A percentile compares a stretch with the other conserved stretches of the same genome.
Conservation (phyloP, 2,113 vertebrate species). For the Tor tambroides region DNA sequence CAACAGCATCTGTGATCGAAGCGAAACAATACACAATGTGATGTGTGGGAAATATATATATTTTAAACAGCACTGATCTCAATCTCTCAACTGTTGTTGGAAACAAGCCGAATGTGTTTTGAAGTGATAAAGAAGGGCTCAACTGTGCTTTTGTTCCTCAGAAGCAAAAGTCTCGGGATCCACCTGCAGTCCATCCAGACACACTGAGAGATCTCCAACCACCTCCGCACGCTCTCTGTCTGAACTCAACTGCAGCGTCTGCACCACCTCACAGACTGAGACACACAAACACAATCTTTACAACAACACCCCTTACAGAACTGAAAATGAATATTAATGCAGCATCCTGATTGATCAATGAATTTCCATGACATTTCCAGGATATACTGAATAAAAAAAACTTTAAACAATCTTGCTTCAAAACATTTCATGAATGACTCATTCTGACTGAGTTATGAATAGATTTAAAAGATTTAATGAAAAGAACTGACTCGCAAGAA, state of each 20-base stretch:
- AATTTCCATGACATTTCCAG: not conserved
- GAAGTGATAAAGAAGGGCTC: conserved; percentile 63
- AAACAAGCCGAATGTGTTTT: not conserved
- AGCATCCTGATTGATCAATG: not conserved
- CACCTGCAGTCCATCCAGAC: conserved; percentile 92
- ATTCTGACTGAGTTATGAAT: not conserved
- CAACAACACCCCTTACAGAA: not conserved
- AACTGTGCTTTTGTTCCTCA: conserved; percentile 76
- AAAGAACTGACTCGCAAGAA: not conserved
- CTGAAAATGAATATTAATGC: not conserved
- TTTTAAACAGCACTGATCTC: not conserved
- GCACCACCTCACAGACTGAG: conserved; percentile 90
- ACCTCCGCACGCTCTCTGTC: conserved; percentile 87
- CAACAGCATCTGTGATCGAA: conserved; percentile 71
- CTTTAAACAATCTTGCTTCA: not conserved
- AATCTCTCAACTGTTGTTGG: not conserved
- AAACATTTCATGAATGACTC: not conserved
- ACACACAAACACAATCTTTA: not conserved
- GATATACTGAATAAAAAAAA: not conserved
- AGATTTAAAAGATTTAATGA: not conserved
- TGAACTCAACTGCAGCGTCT: conserved; percentile 85
- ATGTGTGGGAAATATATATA: not conserved
- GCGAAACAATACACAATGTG: not conserved
- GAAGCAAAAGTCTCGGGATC: conserved; percentile 83
- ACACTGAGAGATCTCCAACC: conserved; percentile 92